Evolutionary conservation across 2,888 invertebrate genomes (phyloP).

Genomic region (Papilio gigon): DNA sequence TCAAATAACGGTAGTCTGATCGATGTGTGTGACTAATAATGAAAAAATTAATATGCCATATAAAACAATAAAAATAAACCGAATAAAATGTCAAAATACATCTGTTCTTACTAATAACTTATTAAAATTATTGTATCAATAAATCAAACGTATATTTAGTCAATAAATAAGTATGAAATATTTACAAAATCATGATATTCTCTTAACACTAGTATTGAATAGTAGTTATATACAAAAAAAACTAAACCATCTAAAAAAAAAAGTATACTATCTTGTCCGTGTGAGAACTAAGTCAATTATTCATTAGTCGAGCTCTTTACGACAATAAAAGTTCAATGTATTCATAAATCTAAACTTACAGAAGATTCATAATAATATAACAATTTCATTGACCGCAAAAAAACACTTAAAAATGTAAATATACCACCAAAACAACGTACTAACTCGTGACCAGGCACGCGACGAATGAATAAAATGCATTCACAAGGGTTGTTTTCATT

Average conservation of each 20-base stretch:
- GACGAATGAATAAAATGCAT: slow-evolving; percentile 54
- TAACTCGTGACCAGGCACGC: slow-evolving; percentile 52
- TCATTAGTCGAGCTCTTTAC: not conserved
- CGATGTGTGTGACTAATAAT: not conserved
- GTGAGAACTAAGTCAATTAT: too few species aligned
- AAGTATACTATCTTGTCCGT: too few species aligned
- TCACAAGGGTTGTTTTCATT: slow-evolving; percentile 59
- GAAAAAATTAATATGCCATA: not conserved
- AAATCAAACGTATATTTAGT: too few species aligned
- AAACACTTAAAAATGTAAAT: slow-evolving; percentile 42
- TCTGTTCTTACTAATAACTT: too few species aligned
- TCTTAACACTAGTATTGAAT: too few species aligned
- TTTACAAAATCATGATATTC: too few species aligned
- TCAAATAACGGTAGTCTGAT: not conserved
- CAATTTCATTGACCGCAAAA: slow-evolving; percentile 67
- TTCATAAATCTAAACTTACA: slow-evolving; percentile 58
- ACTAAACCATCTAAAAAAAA: too few species aligned
- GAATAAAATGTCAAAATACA: too few species aligned
- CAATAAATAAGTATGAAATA: too few species aligned
- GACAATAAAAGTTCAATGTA: not conserved
- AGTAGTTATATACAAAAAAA: too few species aligned
- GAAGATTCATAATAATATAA: slow-evolving; percentile 76
- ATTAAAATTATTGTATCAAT: too few species aligned
- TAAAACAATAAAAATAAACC: not conserved
- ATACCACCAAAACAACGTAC: slow-evolving; percentile 49